Base-by-base conservation (phyloP, 1,140 invertebrate genomes). In the Oedothorax gibbosus region DNA sequence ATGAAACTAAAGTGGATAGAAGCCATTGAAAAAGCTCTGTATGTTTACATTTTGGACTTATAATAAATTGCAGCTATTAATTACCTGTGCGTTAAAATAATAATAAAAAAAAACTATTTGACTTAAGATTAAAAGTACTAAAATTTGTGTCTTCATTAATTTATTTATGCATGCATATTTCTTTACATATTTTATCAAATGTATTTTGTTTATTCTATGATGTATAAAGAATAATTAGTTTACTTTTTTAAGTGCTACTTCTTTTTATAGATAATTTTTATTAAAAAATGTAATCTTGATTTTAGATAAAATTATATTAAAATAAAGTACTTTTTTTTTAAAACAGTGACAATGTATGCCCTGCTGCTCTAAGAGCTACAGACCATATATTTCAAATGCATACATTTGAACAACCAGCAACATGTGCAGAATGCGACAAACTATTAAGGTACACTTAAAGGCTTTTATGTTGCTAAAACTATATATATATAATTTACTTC, bases 1-100 rank as follows among this genome's bases (percentile, higher is more conserved):
- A 93, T 94, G 85, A 95, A 96, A 86, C 92, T 93, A 86, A 95
- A 96, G 89, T 98, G 97, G 96, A 94, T 98, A 18, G 96, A 96
- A 88, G 96, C 96, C 8, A 94, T 99, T 49, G 93, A 94, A 72
- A 95, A 98, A 88, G 97, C 97, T 62, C 93, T 98, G 95, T 97
- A 90, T 94, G 94, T 90, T 66, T 18, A 66, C 35, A 66, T 14
- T 5, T 20, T 20, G 9, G 3, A 65, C n/a, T 15, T n/a, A 65
- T 65, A 20, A n/a, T n/a, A 65, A 18, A 35, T 5, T 35, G 35
- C 35, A 35, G 2, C 35, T 35, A 35, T 35, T 60, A 60, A 60
- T 7, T 60, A 12, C 9, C 57, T n/a, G 15, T 57, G 15, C 15
- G 15, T 10, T 57, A 57, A 11, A 57, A 57, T 57, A 57, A 57